Base-by-base conservation (phyloP, 2,113 vertebrate genomes). In the Cheilinus undulatus region DNA sequence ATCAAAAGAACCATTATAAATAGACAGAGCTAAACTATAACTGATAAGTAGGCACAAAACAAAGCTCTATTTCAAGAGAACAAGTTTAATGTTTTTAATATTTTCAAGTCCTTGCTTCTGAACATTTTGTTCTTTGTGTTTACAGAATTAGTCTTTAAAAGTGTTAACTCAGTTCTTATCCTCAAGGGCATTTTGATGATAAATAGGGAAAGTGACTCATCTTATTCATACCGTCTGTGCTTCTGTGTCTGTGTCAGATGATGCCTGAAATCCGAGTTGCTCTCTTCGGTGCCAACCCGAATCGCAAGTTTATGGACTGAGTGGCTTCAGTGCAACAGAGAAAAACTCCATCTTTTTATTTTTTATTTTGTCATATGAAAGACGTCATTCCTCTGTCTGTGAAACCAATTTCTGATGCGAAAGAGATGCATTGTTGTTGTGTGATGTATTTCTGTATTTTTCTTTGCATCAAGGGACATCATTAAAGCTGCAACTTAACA, bases 271-370 rank as follows among this genome's bases (percentile, higher is more conserved):
- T 99, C 70, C 92, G 98, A 81, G 96, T 97, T 86, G 93, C 95
- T 79, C 95, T 99, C 78, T 99, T 99, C 26, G 98, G 98, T 73
- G 94, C 93, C 80, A 99, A 99, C 87, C 94, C 92, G 73, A 99
- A 99, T 89, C 95, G 97, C 90, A 99, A 96, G 88, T 99, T 99
- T 84, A 23, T 98, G 96, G 98, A 99, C 87, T 99, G 90, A 96
- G 72, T 38, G 6, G 12, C 66, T 58, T 20, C 0, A 23, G 48
- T 34, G 53, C 74, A 9, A 27, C 30, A 48, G 19, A 63, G 52
- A 61, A 64, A 53, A 42, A 49, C n/a, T 20, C 78, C 40, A 7
- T 73, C 67, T 69, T 76, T 83, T 84, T 40, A 23, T 83, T 85
- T 88, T 86, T 69, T 83, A 62, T 87, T 85, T 78, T 78, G 76